Conservation (phyloP, 2,113 vertebrate genomes). For the Vulpes ferrilata region DNA sequence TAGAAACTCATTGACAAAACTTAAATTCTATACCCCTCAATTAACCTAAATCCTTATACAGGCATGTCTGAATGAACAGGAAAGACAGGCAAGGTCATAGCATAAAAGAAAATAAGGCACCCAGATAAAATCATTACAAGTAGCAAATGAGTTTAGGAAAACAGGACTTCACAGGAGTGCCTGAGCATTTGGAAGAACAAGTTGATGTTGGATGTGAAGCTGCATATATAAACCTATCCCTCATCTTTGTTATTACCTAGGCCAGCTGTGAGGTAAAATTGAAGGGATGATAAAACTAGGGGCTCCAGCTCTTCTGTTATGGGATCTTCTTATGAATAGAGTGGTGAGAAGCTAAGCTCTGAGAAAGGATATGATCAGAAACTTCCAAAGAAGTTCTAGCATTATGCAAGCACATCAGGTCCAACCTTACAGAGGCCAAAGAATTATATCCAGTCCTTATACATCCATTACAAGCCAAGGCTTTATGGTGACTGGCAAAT, state of each 20-base stretch:
- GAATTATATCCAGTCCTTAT: not conserved
- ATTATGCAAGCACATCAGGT: not conserved
- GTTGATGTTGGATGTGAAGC: not conserved
- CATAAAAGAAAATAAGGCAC: not conserved
- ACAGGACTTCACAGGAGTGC: not conserved
- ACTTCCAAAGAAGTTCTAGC: not conserved
- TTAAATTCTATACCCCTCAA: not conserved
- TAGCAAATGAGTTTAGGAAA: not conserved
- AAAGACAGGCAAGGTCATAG: not conserved
- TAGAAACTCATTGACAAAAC: conserved; percentile 3
- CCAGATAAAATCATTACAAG: not conserved
- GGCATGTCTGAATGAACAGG: not conserved
- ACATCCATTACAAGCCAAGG: not conserved
- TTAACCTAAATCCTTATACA: not conserved
- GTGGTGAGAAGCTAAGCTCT: not conserved
- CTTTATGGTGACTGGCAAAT: not conserved
- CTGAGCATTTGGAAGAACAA: not conserved
- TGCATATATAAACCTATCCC: not conserved
- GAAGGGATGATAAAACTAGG: not conserved
- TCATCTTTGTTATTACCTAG: not conserved
- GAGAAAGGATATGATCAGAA: not conserved
- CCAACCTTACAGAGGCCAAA: not conserved
- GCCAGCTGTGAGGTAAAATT: not conserved
- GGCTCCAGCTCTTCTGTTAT: not conserved
- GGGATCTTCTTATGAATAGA: not conserved